phyloP scores from a whole-genome alignment of 1,140 invertebrate genomes.

The Plectrocnemia conspersa region DNA sequence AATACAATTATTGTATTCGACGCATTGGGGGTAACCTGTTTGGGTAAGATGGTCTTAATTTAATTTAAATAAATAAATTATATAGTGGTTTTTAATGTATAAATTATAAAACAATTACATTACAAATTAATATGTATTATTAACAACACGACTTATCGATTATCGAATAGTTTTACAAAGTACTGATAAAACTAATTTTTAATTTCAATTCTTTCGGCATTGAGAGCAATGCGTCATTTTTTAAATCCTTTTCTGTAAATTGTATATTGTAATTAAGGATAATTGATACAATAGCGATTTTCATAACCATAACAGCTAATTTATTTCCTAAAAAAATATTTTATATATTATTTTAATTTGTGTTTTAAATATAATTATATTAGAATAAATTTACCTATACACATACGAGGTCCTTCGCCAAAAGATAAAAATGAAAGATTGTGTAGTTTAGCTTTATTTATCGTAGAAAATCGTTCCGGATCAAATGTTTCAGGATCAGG shows the following conservation, averaged over 20 bases:
- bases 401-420: slow-evolving; percentile 54
- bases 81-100: too few relatives aligned
- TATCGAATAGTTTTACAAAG: too few relatives aligned
- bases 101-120: too few relatives aligned
- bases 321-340: neutral
- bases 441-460: slow-evolving; percentile 40
- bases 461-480: slow-evolving; percentile 44
- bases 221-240: too few relatives aligned
- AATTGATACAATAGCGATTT: neutral
- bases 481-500: slow-evolving; percentile 44
- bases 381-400: slow-evolving; percentile 45
- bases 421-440: slow-evolving; percentile 50
- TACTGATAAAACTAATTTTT: too few relatives aligned
- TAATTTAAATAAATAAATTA: too few relatives aligned
- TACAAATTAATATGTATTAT: too few relatives aligned
- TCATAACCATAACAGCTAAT: neutral
- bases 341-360: neutral
- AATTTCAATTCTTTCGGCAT: too few relatives aligned
- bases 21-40: too few relatives aligned
- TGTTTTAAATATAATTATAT: neutral
- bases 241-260: neutral
- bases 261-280: neutral
- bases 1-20: too few relatives aligned
- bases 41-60: too few relatives aligned
- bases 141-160: too few relatives aligned